Conservation (phyloP, 2,797 vertebrate genomes). For the Luscinia luscinia region DNA sequence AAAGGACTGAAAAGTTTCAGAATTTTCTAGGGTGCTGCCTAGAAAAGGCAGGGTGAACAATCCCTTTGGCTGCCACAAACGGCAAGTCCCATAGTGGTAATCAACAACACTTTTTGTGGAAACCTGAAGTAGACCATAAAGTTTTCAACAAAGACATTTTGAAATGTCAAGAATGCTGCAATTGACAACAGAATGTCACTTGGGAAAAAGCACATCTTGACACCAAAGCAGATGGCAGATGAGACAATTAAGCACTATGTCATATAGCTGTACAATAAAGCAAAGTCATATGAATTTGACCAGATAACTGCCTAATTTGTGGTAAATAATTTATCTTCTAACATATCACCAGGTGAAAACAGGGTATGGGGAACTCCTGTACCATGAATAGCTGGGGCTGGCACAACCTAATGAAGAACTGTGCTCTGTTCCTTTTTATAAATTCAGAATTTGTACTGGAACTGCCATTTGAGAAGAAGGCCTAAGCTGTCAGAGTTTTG, state of each 20-base stretch:
- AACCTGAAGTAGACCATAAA: conserved; percentile 24
- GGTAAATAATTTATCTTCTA: not conserved
- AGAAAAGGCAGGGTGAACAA: not conserved
- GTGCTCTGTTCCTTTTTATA: not conserved
- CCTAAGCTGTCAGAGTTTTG: conserved; percentile 7
- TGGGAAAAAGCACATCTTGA: conserved; percentile 46
- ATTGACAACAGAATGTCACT: conserved; percentile 60
- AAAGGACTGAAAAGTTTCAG: not conserved
- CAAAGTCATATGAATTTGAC: not conserved
- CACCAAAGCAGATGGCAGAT: conserved; percentile 60
- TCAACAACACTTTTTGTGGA: conserved; percentile 16
- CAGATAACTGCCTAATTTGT: not conserved
- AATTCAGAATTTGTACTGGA: not conserved
- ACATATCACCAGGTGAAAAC: not conserved
- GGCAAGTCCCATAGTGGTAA: not conserved
- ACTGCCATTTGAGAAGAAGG: not conserved
- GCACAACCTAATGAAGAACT: not conserved
- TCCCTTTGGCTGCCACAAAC: not conserved
- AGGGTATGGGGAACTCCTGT: not conserved
- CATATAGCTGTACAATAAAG: not conserved
- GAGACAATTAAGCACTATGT: conserved; percentile 46
- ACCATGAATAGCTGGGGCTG: not conserved
- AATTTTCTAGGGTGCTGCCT: not conserved
- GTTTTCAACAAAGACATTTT: conserved; percentile 45
- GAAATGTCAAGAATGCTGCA: conserved; percentile 59